Conservation (phyloP, 2,113 vertebrate genomes). For the Campylomormyrus numenius region DNA sequence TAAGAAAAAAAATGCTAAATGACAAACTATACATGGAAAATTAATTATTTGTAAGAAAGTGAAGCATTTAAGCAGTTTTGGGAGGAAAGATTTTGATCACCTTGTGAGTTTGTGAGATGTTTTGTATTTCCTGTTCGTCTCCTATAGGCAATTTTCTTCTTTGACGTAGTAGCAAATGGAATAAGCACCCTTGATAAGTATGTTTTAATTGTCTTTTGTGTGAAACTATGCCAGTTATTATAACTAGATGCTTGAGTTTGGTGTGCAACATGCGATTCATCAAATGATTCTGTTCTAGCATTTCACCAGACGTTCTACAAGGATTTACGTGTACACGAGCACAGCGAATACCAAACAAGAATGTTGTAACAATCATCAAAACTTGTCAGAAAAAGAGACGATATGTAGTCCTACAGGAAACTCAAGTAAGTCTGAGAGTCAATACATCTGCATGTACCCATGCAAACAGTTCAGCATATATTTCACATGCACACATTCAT, state of each 20-base stretch:
- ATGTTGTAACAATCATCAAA: constrained; percentile 45
- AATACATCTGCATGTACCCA: not conserved
- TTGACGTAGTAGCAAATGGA: constrained; percentile 33
- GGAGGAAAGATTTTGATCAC: not conserved
- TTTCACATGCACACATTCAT: not conserved
- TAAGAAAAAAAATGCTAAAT: not conserved
- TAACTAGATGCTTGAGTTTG: not conserved
- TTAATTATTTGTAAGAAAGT: not conserved
- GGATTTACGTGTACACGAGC: constrained; percentile 58
- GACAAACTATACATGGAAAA: not conserved
- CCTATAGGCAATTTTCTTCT: constrained; percentile 53
- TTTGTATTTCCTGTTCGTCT: not conserved
- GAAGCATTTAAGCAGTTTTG: not conserved
- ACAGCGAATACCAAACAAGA: not conserved
- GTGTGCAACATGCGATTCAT: constrained; percentile 6
- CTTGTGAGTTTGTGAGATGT: not conserved
- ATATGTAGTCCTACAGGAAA: constrained; percentile 49
- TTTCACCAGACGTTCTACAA: constrained; percentile 57
- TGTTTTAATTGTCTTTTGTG: constrained; percentile 22
- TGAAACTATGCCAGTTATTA: not conserved
- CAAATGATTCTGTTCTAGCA: constrained; percentile 37
- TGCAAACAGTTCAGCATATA: not conserved
- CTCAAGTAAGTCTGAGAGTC: constrained; percentile 48
- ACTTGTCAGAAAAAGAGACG: constrained; percentile 38
- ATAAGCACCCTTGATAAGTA: constrained; percentile 39